Evolutionary conservation across 2,797 vertebrate species (phyloP).

Genomic region (Peromyscus aztecus): DNA sequence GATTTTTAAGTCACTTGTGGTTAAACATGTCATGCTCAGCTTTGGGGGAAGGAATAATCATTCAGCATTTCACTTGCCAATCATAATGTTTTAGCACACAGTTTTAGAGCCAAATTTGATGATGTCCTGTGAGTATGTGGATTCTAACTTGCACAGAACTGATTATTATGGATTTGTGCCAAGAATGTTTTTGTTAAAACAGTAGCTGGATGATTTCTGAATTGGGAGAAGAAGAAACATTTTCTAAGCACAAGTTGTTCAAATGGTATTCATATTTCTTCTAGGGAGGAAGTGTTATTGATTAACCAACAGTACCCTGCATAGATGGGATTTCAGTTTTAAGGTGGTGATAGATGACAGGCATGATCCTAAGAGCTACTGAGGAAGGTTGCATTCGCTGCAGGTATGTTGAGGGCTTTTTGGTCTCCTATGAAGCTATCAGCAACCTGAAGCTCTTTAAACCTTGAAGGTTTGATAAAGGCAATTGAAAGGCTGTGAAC

Average conservation of each 20-base stretch:
- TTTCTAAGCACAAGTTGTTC: conserved; percentile 25
- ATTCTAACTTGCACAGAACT: background rate
- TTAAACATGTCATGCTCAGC: background rate
- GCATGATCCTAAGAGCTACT: background rate
- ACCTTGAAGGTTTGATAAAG: conserved; percentile 54
- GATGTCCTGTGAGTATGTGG: background rate
- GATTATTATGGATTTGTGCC: background rate
- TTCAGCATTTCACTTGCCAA: background rate
- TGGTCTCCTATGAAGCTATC: background rate
- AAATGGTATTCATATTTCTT: background rate
- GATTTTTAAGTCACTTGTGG: conserved; percentile 11
- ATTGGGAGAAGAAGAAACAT: background rate
- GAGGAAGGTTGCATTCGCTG: background rate
- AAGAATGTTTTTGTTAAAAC: background rate
- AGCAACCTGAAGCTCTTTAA: background rate
- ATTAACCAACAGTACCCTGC: conserved; percentile 11
- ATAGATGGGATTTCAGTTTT: conserved; percentile 5
- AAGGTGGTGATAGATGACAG: background rate
- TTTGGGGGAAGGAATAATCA: background rate
- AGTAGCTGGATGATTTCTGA: background rate
- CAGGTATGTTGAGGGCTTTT: background rate
- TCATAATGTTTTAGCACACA: conserved; percentile 17
- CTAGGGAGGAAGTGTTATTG: background rate
- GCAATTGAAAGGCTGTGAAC: conserved; percentile 62
- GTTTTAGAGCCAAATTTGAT: conserved; percentile 48